Base-by-base conservation (phyloP, 1,140 invertebrate species). In the Phortica variegata region DNA sequence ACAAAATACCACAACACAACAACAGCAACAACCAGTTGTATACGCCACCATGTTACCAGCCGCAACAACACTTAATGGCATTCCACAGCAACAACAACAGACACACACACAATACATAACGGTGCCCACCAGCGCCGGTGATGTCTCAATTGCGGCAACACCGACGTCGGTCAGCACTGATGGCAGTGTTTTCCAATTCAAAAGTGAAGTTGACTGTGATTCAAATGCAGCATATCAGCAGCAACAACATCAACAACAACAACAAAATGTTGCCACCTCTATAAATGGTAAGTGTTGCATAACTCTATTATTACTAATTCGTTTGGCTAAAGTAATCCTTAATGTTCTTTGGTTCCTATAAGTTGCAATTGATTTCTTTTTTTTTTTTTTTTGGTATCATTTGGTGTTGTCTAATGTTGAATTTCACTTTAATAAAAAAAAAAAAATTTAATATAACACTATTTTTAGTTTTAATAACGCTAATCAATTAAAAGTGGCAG, bases 171-270 rank as follows among this genome's bases (percentile, higher is more conserved):
- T n/a, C 31, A 73, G 52, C 47, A 72, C 68, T 38, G 70, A 73
- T 43, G 70, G 70, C 34, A 50, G 49, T 38, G 70, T 73, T 48
- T 73, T 66, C 56, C 65, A 73, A 54, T 54, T 71, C 54, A 62
- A 73, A 55, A 73, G 56, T 7, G 70, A 73, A 56, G 65, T 73
- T 58, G 58, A 73, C 56, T 73, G 70, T 60, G 70, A 73, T 69
- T 56, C 59, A 12, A 65, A 65, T 44, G 63, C 40, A 65, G 47
- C 43, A 68, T 49, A 54, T 3, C 55, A 52, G 3, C 58, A 60
- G 17, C 62, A 63, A 12, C 52, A 60, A n/a, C 52, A 49, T 21
- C 47, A 50, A 10, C 56, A 65, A 21, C 55, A 62, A 40, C 61
- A 65, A 40, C 65, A 63, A 47, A 60, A 56, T 60, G 61, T 60